Conservation (phyloP, 2,797 vertebrate genomes). For the Champsocephalus gunnari region DNA sequence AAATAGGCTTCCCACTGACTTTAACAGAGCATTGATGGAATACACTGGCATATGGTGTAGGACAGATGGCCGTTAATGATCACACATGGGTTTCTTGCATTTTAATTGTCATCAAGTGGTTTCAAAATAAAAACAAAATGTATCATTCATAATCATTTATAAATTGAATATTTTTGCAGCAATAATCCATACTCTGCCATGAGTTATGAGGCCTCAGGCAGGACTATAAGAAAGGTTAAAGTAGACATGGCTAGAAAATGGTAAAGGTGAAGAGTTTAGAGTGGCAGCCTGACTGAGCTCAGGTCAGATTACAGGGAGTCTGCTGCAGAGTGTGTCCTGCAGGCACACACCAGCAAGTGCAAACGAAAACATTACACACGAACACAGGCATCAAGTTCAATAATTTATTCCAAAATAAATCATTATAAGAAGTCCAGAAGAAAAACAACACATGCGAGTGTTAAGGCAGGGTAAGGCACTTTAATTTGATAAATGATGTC, state of each 20-base stretch:
- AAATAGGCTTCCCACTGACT: slow-evolving; percentile 4
- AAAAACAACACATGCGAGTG: slow-evolving; percentile 28
- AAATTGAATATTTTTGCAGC: neutral
- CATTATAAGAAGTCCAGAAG: slow-evolving; percentile 18
- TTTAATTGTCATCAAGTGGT: neutral
- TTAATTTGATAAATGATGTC: slow-evolving; percentile 26
- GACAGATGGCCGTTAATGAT: slow-evolving; percentile 40
- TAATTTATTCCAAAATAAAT: slow-evolving; percentile 78
- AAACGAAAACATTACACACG: slow-evolving; percentile 8
- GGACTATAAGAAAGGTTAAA: slow-evolving; percentile 62
- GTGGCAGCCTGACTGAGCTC: slow-evolving; percentile 62
- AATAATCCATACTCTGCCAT: neutral
- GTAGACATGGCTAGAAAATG: slow-evolving; percentile 70
- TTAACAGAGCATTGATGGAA: slow-evolving; percentile 12
- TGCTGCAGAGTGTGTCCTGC: slow-evolving; percentile 26
- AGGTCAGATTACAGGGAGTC: slow-evolving; percentile 75
- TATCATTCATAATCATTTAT: neutral
- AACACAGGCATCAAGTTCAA: slow-evolving; percentile 40
- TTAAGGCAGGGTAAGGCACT: slow-evolving; percentile 68
- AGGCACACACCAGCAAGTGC: slow-evolving; percentile 2
- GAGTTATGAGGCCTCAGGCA: slow-evolving; percentile 1
- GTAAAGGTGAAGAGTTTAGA: slow-evolving; percentile 87
- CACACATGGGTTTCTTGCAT: slow-evolving; percentile 10
- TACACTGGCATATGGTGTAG: neutral
- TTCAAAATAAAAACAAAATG: neutral